Base-by-base conservation (phyloP, 2,113 vertebrate genomes). In the Ginglymostoma cirratum region DNA sequence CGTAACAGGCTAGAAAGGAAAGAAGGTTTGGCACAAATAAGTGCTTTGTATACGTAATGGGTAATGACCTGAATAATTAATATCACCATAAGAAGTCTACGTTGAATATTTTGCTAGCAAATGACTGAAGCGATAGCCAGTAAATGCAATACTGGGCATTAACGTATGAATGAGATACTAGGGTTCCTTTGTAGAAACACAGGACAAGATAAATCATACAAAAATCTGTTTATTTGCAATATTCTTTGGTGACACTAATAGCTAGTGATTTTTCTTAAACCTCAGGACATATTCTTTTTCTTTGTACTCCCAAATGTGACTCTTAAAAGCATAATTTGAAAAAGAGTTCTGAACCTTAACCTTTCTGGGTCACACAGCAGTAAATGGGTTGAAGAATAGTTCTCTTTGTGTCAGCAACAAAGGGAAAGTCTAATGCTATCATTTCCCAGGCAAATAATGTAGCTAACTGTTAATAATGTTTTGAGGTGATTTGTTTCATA, bases 271-370 rank as follows among this genome's bases (percentile, higher is more conserved):
- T 70, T 72, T 90, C 45, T 76, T 52, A 72, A 76, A 95, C 45
- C 42, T 95, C 69, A 76, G 94, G 94, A 95, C 67, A 95, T 72
- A 95, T 95, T 95, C 94, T 52, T 70, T 45, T 42, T 27, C 93
- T 94, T 76, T 95, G 94, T 95, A 27, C 94, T 95, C 69, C 14
- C n/a, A 70, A 61, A 72, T 95, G 67, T 95, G 45, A 1, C 42
- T 76, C 69, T 76, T 95, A 72, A 95, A 95, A 34, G 94, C 94
- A 95, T 95, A 95, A 72, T 95, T 95, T 95, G 94, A 48, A 70
- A 95, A 95, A 76, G 69, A 72, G 94, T 95, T 94, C 94, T 95
- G 94, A 95, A 95, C 94, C 94, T 95, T 95, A 95, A 95, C 94
- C 69, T 95, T 95, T 95, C 94, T 72, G 69, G 94, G 94, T 95